A percentile compares a stretch with the other conserved stretches of the same genome.
These are phyloP conservation scores for Samia ricini DNA, from an alignment of 1,140 invertebrate genomes.

Conservation along the genomic window DNA sequence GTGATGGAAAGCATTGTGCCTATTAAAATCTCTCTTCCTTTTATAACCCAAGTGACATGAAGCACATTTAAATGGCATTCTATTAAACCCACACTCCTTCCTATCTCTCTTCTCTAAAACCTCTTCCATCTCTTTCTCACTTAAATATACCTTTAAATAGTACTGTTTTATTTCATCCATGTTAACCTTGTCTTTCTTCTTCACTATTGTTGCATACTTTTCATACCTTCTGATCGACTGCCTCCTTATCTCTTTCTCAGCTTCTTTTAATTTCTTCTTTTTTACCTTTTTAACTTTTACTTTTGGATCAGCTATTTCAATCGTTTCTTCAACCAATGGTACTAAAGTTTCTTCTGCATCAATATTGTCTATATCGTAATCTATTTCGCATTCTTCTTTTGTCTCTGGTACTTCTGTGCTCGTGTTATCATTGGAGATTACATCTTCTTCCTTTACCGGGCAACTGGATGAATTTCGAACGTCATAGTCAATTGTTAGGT, in stretches of 20 bases:
- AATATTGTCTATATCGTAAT: slow-evolving; percentile 9
- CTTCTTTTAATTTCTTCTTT: slow-evolving; percentile 4
- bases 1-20: slow-evolving; percentile 27
- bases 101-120: slow-evolving; percentile 10
- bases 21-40: slow-evolving; percentile 14
- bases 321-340: not conserved
- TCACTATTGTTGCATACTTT: slow-evolving; percentile 15
- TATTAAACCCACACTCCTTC: not conserved
- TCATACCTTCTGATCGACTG: slow-evolving; percentile 16
- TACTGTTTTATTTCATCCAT: slow-evolving; percentile 14
- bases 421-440: too few species aligned
- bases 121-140: slow-evolving; percentile 23
- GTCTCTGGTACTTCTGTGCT: not conserved
- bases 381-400: slow-evolving; percentile 8
- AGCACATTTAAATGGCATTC: slow-evolving; percentile 16
- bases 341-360: not conserved
- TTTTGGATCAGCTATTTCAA: not conserved
- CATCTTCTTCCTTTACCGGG: too few species aligned
- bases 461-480: too few species aligned
- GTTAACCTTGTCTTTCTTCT: slow-evolving; percentile 13
- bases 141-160: slow-evolving; percentile 15
- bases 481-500: too few species aligned
- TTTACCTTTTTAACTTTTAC: not conserved
- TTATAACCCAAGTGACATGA: slow-evolving; percentile 17
- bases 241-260: not conserved